Percentiles rank a stretch among this genome's conserved stretches.
These are phyloP conservation scores for Catonia carolina DNA, from an alignment of 2,888 invertebrate species.

Conservation along the genomic window DNA sequence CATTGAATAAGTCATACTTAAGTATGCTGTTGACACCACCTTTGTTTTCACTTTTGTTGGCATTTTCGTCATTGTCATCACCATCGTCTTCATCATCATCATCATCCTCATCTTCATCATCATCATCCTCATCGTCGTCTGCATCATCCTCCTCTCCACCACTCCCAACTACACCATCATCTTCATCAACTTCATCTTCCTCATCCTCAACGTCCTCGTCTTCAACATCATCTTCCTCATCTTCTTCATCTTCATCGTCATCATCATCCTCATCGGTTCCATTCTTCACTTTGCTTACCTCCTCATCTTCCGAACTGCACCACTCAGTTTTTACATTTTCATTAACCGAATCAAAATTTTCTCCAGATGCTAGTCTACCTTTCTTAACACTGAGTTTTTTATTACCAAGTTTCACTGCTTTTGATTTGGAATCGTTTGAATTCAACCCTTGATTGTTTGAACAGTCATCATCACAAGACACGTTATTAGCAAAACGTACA, in stretches of 20 bases:
- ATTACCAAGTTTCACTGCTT: background rate
- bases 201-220: background rate
- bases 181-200: background rate
- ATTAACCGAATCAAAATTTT: background rate
- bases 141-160: slow-evolving; percentile 31
- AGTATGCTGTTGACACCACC: slow-evolving; percentile 19
- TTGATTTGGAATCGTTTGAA: background rate
- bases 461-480: too few relatives aligned
- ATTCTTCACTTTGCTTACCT: background rate
- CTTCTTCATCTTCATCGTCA: background rate
- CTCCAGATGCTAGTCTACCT: background rate
- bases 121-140: slow-evolving; percentile 38
- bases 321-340: background rate
- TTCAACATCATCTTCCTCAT: background rate
- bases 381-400: background rate
- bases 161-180: background rate
- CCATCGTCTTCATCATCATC: slow-evolving; percentile 29
- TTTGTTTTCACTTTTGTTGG: slow-evolving; percentile 38
- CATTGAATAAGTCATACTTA: slow-evolving; percentile 40
- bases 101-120: slow-evolving; percentile 10
- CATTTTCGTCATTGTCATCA: background rate
- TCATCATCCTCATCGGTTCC: background rate
- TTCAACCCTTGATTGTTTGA: too few relatives aligned
- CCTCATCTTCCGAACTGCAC: background rate
- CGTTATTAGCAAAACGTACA: too few relatives aligned